A percentile compares a stretch with the other conserved stretches of the same genome.
phyloP scores from a whole-genome alignment of 2,888 invertebrate species.

The Drosophila kanekoi region DNA sequence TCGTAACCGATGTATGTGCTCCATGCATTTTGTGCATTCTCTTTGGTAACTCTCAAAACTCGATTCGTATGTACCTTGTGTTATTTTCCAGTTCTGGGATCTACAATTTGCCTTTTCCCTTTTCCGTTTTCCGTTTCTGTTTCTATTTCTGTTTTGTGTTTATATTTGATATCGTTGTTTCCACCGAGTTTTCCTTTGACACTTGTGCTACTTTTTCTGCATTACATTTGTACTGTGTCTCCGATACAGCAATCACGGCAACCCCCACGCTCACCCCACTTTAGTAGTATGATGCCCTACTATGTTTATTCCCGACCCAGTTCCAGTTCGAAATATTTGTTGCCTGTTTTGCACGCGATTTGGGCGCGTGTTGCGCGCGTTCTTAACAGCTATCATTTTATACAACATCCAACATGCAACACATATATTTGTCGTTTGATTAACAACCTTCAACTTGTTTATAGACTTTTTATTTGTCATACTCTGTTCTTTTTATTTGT shows the following conservation, averaged over 20 bases:
- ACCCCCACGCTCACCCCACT: neutral
- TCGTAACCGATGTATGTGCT: conserved; percentile 58
- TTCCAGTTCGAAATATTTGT: conserved; percentile 35
- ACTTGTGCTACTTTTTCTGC: conserved; percentile 10
- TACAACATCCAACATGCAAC: conserved; percentile 28
- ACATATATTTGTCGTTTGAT: conserved; percentile 36
- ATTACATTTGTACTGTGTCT: conserved; percentile 37
- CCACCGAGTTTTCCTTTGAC: conserved; percentile 9
- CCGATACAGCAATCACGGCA: conserved; percentile 15
- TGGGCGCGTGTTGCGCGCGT: conserved; percentile 31
- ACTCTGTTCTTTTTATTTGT: neutral
- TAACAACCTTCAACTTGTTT: conserved; percentile 47
- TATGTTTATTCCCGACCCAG: neutral
- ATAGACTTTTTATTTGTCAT: conserved; percentile 8
- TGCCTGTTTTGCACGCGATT: conserved; percentile 57
- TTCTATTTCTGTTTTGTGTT: conserved; percentile 7
- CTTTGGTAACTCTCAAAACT: conserved; percentile 40
- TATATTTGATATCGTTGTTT: conserved; percentile 2
- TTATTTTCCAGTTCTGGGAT: conserved; percentile 39
- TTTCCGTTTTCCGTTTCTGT: conserved; percentile 15
- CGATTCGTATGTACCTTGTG: conserved; percentile 28
- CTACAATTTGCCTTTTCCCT: neutral
- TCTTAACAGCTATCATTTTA: conserved; percentile 31
- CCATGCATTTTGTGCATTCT: conserved; percentile 78
- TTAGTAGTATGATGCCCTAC: neutral